These are phyloP conservation scores for Trachymyrmex septentrionalis DNA, from an alignment of 1,140 invertebrate species.

Conservation along the genomic window DNA sequence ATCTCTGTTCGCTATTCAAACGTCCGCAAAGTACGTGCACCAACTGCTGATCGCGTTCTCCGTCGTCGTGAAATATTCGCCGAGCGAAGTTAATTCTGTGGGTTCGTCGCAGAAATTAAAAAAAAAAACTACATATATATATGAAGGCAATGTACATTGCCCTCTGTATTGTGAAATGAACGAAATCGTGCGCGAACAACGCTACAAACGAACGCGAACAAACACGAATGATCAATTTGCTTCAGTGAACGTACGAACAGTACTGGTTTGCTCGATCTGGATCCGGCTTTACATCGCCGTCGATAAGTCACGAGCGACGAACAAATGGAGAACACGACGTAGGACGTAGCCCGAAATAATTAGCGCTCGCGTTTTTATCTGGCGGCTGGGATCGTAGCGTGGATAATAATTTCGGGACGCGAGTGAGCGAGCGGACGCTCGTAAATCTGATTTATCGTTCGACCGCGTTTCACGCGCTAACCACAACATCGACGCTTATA, in stretches of 20 bases:
- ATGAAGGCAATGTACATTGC: not conserved
- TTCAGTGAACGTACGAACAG: not conserved
- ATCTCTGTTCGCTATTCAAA: conserved; percentile 49
- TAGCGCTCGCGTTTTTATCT: conserved; percentile 53
- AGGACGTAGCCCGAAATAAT: conserved; percentile 51
- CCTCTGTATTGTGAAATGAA: not conserved
- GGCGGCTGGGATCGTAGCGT: conserved; percentile 18
- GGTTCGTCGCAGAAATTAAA: not conserved
- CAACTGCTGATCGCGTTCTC: conserved; percentile 45
- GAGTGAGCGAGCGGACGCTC: conserved; percentile 28
- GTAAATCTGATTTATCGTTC: conserved; percentile 56
- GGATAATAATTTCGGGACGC: conserved; percentile 52
- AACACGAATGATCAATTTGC: not conserved
- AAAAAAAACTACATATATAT: not conserved
- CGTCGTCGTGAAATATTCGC: conserved; percentile 36
- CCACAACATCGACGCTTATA: conserved; percentile 48
- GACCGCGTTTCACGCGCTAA: conserved; percentile 42
- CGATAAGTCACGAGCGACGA: conserved; percentile 48
- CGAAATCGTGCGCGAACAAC: not conserved
- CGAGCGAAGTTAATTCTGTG: conserved; percentile 25
- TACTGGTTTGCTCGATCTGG: not conserved
- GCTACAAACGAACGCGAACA: not conserved
- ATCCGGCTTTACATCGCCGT: not conserved
- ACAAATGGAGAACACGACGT: conserved; percentile 37
- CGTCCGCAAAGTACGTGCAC: conserved; percentile 36